Evolutionary conservation across 2,888 invertebrate genomes (phyloP), one percentile per base, ranked within the genome.

Genomic region (Actias luna): DNA sequence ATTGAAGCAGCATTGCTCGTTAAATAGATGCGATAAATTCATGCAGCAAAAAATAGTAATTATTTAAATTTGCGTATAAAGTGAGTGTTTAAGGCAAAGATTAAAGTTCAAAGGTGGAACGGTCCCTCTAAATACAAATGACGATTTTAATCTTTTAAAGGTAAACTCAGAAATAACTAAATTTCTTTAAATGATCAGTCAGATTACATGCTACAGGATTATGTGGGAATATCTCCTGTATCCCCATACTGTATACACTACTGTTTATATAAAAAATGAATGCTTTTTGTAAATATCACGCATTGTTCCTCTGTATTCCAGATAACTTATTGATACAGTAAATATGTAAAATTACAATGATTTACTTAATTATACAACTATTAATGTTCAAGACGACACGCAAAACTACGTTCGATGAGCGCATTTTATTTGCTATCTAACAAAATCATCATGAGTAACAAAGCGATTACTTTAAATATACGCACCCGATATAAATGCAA

Each of bases 31-130:
- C 35, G 29, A 52, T 36, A 22, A 22, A 35, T 57, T 50, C 50
- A 52, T 71, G 63, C 66, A 39, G 8, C 5, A 33, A 33, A 33
- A 33, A 33, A 33, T 33, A 33, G 5, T 7, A 8, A 5, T 7
- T 8, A 7, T 33, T 33, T 33, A 33, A 33, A 33, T 33, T 33
- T 7, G 33, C 33, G 33, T 7, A 33, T 33, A 5, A 33, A n/a
- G n/a, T n/a, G 3, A 16, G 42, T 18, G 7, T 46, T 18, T 12
- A 46, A 22, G 7, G 22, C 10, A 10, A 46, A 46, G 46, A 8
- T 18, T 22, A 4, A 10, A 22, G 10, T 46, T 22, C 10, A 22
- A 12, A 22, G n/a, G 5, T 39, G 39, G 5, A 4, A 16, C 5
- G n/a, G 16, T n/a, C 5, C 39, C 16, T 39, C n/a, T 39, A n/a